Base-by-base conservation (phyloP, 2,113 vertebrate genomes). In the Bagarius yarrelli region DNA sequence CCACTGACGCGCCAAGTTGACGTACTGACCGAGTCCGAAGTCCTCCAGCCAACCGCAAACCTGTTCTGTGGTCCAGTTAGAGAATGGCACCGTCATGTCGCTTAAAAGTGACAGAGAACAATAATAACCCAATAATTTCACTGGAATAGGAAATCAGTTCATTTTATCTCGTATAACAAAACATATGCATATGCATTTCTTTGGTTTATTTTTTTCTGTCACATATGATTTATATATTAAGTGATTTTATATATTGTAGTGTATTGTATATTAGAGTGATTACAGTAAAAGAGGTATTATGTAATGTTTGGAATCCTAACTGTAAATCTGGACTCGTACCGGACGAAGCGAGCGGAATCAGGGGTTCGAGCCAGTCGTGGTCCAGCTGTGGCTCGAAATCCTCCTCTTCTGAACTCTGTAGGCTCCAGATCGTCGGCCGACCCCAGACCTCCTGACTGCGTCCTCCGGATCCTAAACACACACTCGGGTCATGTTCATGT, bases 21-120 rank as follows among this genome's bases (percentile, higher is more conserved):
- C 93, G 0, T 99, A 99, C 85, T 98, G 97, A 71, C 94, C 94
- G 0, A 99, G 91, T 23, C 97, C 98, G 2, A 94, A 96, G 86
- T 98, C 96, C 86, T 99, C 96, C 0, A 99, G 89, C 98, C 98
- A 99, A 5, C 93, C 90, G 80, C 98, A 99, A 32, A 99, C 96
- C 59, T 97, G 95, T 84, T 98, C 97, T 11, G 94, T 97, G 88
- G 89, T 95, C 98, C 98, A 99, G 84, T 97, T 96, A 69, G 94
- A 93, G 88, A 98, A 99, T 0, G 98, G 97, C 61, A 95, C 93
- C 8, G 95, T 93, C 87, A 91, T 83, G 82, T 93, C 90, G 27
- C 93, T 94, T 81, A 6, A 30, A 6, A 59, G 19, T 81, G 25
- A 72, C 44, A 25, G 47, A 81, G 27, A 13, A 56, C 84, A 21